Percentiles rank a stretch among this genome's conserved stretches.
phyloP scores from a whole-genome alignment of 2,888 invertebrate species.

The Colostygia pectinataria region DNA sequence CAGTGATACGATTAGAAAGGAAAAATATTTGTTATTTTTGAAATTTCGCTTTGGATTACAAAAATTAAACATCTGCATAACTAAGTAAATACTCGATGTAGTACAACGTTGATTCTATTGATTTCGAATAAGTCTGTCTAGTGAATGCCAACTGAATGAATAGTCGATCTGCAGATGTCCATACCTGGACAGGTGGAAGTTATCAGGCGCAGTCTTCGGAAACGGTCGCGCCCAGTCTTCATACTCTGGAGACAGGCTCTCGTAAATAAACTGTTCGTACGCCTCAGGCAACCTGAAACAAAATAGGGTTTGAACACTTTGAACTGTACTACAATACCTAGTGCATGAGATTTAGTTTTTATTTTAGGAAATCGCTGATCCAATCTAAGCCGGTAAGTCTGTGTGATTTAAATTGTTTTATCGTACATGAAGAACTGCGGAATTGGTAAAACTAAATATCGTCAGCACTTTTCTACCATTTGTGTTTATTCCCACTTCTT shows the following conservation, averaged over 20 bases:
- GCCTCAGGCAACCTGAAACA: slow-evolving; percentile 66
- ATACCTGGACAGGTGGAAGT: slow-evolving; percentile 89
- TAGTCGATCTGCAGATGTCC: slow-evolving; percentile 92
- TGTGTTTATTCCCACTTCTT: background rate
- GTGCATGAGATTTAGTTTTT: too few relatives aligned
- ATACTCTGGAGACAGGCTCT: slow-evolving; percentile 74
- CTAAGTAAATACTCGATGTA: too few relatives aligned
- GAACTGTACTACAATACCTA: too few relatives aligned
- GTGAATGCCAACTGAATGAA: slow-evolving; percentile 91
- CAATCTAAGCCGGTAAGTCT: too few relatives aligned
- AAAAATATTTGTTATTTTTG: slow-evolving; percentile 1
- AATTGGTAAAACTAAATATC: too few relatives aligned
- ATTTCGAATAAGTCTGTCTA: slow-evolving; percentile 88
- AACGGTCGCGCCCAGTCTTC: slow-evolving; percentile 88
- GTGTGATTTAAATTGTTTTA: too few relatives aligned
- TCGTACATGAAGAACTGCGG: too few relatives aligned
- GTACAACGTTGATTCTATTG: slow-evolving; percentile 50
- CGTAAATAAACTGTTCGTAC: slow-evolving; percentile 72
- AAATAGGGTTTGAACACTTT: too few relatives aligned
- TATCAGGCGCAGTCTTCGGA: slow-evolving; percentile 84
- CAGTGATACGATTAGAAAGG: background rate
- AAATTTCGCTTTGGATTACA: slow-evolving; percentile 9
- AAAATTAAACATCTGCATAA: background rate
- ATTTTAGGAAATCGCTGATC: too few relatives aligned
- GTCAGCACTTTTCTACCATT: too few relatives aligned